phyloP scores from a whole-genome alignment of 2,888 invertebrate species.

The Geotrupes spiniger region DNA sequence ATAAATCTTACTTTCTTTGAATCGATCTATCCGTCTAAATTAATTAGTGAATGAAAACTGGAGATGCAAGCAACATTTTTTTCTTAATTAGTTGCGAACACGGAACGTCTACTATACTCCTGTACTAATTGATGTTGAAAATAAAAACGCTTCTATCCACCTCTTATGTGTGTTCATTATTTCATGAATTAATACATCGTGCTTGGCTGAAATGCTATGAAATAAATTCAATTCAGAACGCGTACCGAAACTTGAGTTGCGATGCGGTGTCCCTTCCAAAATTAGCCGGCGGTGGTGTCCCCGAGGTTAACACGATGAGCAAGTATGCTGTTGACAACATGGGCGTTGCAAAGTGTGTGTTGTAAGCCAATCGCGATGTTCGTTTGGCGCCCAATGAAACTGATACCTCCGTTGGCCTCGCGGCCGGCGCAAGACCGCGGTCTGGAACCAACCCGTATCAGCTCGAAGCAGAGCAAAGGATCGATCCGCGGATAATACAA shows the following conservation, averaged over 20 bases:
- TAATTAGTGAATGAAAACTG: too few relatives aligned
- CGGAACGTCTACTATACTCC: too few relatives aligned
- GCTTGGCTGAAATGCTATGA: too few relatives aligned
- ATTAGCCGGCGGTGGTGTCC: constrained; percentile 5
- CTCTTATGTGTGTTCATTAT: too few relatives aligned
- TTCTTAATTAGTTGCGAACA: too few relatives aligned
- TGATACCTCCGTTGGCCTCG: constrained; percentile 48
- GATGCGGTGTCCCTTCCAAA: constrained; percentile 2
- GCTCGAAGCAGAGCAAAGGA: constrained; percentile 13
- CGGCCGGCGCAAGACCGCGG: constrained; percentile 33
- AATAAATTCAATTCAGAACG: too few relatives aligned
- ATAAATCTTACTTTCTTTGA: too few relatives aligned
- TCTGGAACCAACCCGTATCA: constrained; percentile 20
- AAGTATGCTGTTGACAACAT: constrained; percentile 29
- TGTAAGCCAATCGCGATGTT: constrained; percentile 41
- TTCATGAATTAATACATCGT: too few relatives aligned
- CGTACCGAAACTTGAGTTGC: neutral
- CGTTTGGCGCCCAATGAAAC: constrained; percentile 48
- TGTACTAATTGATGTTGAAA: too few relatives aligned
- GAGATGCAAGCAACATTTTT: too few relatives aligned
- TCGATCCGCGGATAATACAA: constrained; percentile 9
- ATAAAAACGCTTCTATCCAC: too few relatives aligned
- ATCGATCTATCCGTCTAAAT: too few relatives aligned
- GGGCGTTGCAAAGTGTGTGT: constrained; percentile 44
- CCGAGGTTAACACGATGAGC: constrained; percentile 21